These are phyloP conservation scores for Prochilodus magdalenae DNA, from an alignment of 2,113 vertebrate genomes.

Conservation along the genomic window DNA sequence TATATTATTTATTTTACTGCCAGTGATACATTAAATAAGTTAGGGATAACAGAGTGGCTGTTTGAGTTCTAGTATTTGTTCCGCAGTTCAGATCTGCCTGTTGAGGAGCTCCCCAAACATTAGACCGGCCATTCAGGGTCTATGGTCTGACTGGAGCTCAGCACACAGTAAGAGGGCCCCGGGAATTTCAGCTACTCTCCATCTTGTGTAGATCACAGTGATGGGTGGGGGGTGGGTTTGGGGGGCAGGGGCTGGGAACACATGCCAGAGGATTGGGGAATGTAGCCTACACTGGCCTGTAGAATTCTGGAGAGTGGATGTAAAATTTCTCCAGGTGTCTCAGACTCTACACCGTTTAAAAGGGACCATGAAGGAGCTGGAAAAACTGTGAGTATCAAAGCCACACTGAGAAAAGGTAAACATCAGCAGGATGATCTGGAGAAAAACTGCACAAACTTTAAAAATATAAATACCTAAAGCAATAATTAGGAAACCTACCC, in stretches of 20 bases:
- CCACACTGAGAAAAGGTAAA: not conserved
- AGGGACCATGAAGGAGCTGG: not conserved
- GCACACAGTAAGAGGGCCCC: constrained; percentile 67
- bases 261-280: not conserved
- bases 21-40: constrained; percentile 24
- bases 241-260: not conserved
- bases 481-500: too few species aligned
- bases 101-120: constrained; percentile 60
- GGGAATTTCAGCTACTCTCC: constrained; percentile 62
- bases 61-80: constrained; percentile 65
- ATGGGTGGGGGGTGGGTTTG: too few species aligned
- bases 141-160: constrained; percentile 50
- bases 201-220: constrained; percentile 57
- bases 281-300: constrained; percentile 36
- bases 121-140: constrained; percentile 44
- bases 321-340: constrained; percentile 55
- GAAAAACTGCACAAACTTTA: not conserved
- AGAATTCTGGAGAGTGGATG: constrained; percentile 50
- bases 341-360: constrained; percentile 50
- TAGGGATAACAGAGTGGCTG: constrained; percentile 26
- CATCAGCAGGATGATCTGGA: not conserved
- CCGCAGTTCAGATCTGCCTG: constrained; percentile 49
- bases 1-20: too few species aligned
- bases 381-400: constrained; percentile 30
- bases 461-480: too few species aligned